Base-by-base conservation (phyloP, 1,140 invertebrate genomes). In the Trissolcus basalis region DNA sequence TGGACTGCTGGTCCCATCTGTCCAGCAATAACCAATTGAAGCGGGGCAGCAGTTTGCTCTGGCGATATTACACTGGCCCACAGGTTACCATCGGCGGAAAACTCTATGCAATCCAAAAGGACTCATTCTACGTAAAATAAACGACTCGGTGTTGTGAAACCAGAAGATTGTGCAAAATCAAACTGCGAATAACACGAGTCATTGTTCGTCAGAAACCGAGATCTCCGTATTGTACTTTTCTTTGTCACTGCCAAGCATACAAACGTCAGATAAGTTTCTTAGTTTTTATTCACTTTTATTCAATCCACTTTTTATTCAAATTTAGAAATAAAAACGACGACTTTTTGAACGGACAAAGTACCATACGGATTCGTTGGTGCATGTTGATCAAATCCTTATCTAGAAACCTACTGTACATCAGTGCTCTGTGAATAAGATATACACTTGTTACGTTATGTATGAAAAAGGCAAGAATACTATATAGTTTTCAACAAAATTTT, bases 31-130 rank as follows among this genome's bases (percentile, higher is more conserved):
- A 93, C 59, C 93, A 96, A 80, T 89, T 96, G 27, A 96, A 96
- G 83, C 90, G 96, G 49, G 96, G 96, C 5, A 94, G 93, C 58
- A 96, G 93, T 56, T 80, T 96, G 7, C 90, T 96, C 72, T 94
- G 93, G 90, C 91, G 94, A 78, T 94, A 94, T 83, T 95, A 95
- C 80, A 91, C 91, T 51, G 93, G 93, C 49, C 93, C 93, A 54
- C 91, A 82, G 82, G 83, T 88, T 39, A 59, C 80, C 27, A 67
- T 83, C 11, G 76, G 79, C 33, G 83, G 84, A 35, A 80, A 77
- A 35, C 43, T 80, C 5, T 74, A 81, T 41, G 55, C 80, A 10
- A 49, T 82, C 36, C 68, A 65, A 41, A 79, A 74, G 49, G 60
- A 60, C 8, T 44, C 53, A 12, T 49, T 71, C 50, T 58, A 61